These are phyloP conservation scores for Auanema freiburgensis DNA, from an alignment of 2,888 invertebrate genomes.

Conservation along the genomic window DNA sequence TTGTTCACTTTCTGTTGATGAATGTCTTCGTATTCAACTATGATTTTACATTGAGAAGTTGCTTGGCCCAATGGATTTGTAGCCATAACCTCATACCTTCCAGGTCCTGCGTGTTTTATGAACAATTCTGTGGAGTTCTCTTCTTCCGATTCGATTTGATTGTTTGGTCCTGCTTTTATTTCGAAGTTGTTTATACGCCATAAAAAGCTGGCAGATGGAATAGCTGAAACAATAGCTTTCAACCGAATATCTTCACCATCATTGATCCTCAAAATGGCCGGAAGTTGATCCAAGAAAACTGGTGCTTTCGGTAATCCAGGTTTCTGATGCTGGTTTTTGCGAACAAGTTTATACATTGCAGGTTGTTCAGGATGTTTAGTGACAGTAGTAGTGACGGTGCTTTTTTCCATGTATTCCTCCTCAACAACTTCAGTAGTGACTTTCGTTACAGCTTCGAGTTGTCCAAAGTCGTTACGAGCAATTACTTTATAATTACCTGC, in stretches of 20 bases:
- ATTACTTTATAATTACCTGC: conserved; percentile 45
- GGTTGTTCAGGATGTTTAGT: conserved; percentile 15
- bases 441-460: conserved; percentile 23
- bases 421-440: conserved; percentile 28
- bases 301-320: conserved; percentile 47
- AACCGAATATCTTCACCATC: conserved; percentile 35
- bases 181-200: conserved; percentile 62
- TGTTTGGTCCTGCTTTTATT: conserved; percentile 33
- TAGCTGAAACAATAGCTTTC: conserved; percentile 48
- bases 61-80: conserved; percentile 52
- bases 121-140: conserved; percentile 41
- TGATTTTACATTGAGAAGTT: conserved; percentile 46
- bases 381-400: conserved; percentile 22
- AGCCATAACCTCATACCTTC: conserved; percentile 53
- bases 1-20: conserved; percentile 5
- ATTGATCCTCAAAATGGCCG: conserved; percentile 22
- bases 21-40: conserved; percentile 40
- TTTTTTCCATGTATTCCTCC: conserved; percentile 15
- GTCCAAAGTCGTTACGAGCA: conserved; percentile 44
- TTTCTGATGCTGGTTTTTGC: conserved; percentile 20
- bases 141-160: conserved; percentile 28
- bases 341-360: conserved; percentile 23
- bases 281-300: conserved; percentile 39
- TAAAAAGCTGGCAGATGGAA: conserved; percentile 55
- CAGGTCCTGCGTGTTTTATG: conserved; percentile 40